Evolutionary conservation across 2,113 vertebrate genomes (phyloP).

Genomic region (Hoplias malabaricus): DNA sequence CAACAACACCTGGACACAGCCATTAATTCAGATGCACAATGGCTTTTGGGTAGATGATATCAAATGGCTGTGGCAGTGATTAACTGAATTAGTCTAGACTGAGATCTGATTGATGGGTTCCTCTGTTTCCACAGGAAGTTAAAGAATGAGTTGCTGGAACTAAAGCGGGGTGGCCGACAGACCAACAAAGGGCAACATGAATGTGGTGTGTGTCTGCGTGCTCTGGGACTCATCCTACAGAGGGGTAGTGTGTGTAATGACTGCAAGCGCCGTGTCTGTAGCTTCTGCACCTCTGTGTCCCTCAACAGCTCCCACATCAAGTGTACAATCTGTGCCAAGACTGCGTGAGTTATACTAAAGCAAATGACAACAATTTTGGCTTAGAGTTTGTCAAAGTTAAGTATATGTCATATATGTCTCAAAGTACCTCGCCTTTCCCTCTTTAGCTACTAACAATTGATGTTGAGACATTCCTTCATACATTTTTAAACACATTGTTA

Average conservation of each 20-base stretch:
- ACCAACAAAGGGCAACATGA: conserved; percentile 75
- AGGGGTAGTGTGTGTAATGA: conserved; percentile 82
- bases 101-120: neutral
- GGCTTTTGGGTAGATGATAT: too few species aligned
- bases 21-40: too few species aligned
- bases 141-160: conserved; percentile 93
- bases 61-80: too few species aligned
- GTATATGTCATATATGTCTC: neutral
- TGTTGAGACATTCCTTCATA: too few species aligned
- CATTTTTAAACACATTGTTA: too few species aligned
- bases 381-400: neutral
- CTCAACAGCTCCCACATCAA: conserved; percentile 74
- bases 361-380: neutral
- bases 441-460: neutral
- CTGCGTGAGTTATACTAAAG: conserved; percentile 79
- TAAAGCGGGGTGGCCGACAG: conserved; percentile 78
- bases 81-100: too few species aligned
- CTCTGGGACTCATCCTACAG: conserved; percentile 87
- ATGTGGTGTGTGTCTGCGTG: conserved; percentile 84
- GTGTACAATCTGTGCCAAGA: conserved; percentile 87
- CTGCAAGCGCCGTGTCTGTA: conserved; percentile 84
- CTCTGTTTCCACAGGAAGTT: conserved; percentile 76
- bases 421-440: neutral
- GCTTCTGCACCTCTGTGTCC: conserved; percentile 69
- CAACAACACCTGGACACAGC: too few species aligned